Evolutionary conservation across 2,888 invertebrate genomes (phyloP), one percentile per base, ranked within the genome.

Genomic region (Clivina fossor): DNA sequence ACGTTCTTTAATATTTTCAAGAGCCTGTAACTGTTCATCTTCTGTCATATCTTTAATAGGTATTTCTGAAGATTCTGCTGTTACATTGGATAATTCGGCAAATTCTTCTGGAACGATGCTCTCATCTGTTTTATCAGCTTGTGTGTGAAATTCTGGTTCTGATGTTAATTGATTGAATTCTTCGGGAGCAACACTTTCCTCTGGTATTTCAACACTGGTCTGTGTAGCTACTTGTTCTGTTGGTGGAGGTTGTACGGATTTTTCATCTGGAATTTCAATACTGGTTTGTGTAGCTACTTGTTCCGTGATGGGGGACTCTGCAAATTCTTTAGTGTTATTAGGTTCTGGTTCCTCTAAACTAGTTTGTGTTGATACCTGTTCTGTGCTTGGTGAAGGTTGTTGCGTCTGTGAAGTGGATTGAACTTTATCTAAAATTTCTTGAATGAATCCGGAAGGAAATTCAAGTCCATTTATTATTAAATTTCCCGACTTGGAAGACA

Each of bases 401-500:
- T 64, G 61, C 56, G 64, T 60, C 51, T 64, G 65, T 38, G 53
- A 57, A 41, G 48, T 41, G 9, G 63, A 65, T 54, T 73, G 71
- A 4, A 79, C 70, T 28, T 76, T 75, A 60, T 75, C 77, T 2
- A 86, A 80, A 51, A 85, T 80, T 65, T 84, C 82, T 63, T 85
- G 83, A 48, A 86, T 82, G 50, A 87, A 80, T 4, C 82, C 82
- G 19, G 83, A 80, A 1, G 85, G 84, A 62, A 86, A 76, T 67
- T 85, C 84, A 43, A 88, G 79, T 53, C 84, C 85, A 63, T 81
- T 81, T 1, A 86, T 79, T 48, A 81, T 80, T 59, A 87, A 76
- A 62, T 83, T 82, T 0, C 86, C 86, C 0, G 83, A 81, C 67
- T 82, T 84, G 4, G 87, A 85, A 63, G 82, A 82, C 58, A 90